Percentiles rank a stretch among this genome's conserved stretches.
phyloP scores from a whole-genome alignment of 2,888 invertebrate species.

The Ormyrus labotus region DNA sequence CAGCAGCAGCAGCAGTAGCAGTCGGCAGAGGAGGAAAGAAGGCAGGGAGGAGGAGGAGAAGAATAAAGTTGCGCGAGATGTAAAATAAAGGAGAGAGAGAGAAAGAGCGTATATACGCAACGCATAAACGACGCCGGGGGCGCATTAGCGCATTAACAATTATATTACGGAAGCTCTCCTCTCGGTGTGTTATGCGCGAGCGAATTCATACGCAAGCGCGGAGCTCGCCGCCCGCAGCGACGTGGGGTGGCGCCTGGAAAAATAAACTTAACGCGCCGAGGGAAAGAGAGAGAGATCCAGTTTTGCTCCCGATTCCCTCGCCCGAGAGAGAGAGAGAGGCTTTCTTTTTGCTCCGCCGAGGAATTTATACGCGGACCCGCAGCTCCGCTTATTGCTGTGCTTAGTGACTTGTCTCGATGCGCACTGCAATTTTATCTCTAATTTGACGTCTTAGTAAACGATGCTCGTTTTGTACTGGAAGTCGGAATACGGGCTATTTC shows the following conservation, averaged over 20 bases:
- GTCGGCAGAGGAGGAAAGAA: constrained; percentile 1
- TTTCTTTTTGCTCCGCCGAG: constrained; percentile 27
- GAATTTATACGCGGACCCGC: constrained; percentile 11
- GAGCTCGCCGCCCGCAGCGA: constrained; percentile 51
- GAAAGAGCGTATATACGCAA: constrained; percentile 62
- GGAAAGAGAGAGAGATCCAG: constrained; percentile 44
- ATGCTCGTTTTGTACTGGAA: too few species aligned
- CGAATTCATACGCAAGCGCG: constrained; percentile 70
- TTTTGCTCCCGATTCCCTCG: neutral
- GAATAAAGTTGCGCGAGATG: constrained; percentile 64
- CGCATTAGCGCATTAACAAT: constrained; percentile 74
- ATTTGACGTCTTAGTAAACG: too few species aligned
- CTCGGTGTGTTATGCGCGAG: constrained; percentile 66
- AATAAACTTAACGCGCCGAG: constrained; percentile 54
- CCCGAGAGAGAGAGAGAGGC: neutral
- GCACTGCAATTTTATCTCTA: neutral
- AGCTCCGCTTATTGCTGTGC: neutral
- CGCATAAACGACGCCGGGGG: constrained; percentile 69
- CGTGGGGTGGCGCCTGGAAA: constrained; percentile 55
- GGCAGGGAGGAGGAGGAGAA: neutral
- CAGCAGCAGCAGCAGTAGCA: constrained; percentile 30
- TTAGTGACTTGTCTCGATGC: neutral
- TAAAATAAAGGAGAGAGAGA: constrained; percentile 39
- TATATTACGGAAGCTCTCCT: constrained; percentile 73
- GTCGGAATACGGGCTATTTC: too few species aligned